phyloP scores from a whole-genome alignment of 2,888 invertebrate species.

The Pammene aurita region DNA sequence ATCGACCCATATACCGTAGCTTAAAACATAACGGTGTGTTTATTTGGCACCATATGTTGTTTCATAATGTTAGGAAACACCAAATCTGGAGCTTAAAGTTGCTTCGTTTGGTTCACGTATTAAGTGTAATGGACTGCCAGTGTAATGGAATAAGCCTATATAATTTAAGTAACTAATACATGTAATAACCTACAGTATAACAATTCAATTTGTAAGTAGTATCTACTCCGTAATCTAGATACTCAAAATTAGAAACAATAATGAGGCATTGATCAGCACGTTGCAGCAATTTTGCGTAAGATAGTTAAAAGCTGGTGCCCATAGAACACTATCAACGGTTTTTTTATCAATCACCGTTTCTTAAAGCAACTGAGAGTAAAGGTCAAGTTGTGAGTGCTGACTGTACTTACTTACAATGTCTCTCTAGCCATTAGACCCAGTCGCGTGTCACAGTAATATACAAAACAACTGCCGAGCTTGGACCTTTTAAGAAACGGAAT shows the following conservation, averaged over 20 bases:
- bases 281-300: no score
- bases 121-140: constrained; percentile 1
- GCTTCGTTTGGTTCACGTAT: constrained; percentile 31
- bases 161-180: background rate
- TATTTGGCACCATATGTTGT: constrained; percentile 57
- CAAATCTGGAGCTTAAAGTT: constrained; percentile 55
- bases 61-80: constrained; percentile 55
- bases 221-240: no score
- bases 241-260: no score
- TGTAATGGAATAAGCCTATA: background rate
- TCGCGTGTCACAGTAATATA: constrained; percentile 23
- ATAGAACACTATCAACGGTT: no score
- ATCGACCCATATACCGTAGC: constrained; percentile 36
- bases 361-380: no score
- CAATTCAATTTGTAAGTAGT: background rate
- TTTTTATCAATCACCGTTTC: no score
- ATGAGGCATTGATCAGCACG: no score
- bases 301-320: no score
- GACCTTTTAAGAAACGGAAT: constrained; percentile 66
- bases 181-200: no score
- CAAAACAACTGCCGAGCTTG: constrained; percentile 42
- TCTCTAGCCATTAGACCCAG: constrained; percentile 10
- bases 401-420: no score
- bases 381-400: no score
- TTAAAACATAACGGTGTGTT: constrained; percentile 53